Evolutionary conservation across 2,113 vertebrate genomes (phyloP), one percentile per base, ranked within the genome.

Genomic region (Solea senegalensis): DNA sequence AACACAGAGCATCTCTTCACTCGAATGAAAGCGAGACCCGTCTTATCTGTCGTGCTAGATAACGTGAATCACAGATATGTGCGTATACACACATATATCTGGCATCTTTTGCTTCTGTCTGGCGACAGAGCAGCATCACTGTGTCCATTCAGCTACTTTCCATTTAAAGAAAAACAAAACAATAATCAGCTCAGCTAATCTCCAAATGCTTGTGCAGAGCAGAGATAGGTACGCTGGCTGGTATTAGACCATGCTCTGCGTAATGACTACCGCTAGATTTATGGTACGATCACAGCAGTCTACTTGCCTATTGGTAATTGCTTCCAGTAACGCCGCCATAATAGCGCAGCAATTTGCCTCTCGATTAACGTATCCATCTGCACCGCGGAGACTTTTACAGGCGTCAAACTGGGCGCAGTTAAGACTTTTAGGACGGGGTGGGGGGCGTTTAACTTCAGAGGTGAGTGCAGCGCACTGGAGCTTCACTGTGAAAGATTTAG

Each of bases 291-390:
- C 65, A 43, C 72, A 73, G 66, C 43, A 80, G 73, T 65, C 72
- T 55, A 56, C 70, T 74, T 63, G 72, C 44, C 74, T 68, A 65
- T 70, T 71, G 75, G 73, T 89, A 85, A 83, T 88, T 82, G 79
- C 68, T 81, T 89, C 68, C 82, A 90, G 83, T 82, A 80, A 85
- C 70, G 56, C 73, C 64, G 34, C 80, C 45, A 27, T 80, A 75
- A 81, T 46, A 74, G 75, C 71, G 1, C 81, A 77, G 74, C 75
- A 89, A 88, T 82, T 88, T 85, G 81, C 81, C 73, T 74, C 86
- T 84, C 76, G 76, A 89, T 91, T 82, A 88, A 78, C 52, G 65
- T 56, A 88, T 88, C 82, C 80, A 74, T 89, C 80, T 77, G 76
- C 74, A 81, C 72, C 34, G 15, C 48, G 46, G 79, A 70, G 80